phyloP scores from a whole-genome alignment of 1,140 invertebrate genomes.

The Olivierus martensii region DNA sequence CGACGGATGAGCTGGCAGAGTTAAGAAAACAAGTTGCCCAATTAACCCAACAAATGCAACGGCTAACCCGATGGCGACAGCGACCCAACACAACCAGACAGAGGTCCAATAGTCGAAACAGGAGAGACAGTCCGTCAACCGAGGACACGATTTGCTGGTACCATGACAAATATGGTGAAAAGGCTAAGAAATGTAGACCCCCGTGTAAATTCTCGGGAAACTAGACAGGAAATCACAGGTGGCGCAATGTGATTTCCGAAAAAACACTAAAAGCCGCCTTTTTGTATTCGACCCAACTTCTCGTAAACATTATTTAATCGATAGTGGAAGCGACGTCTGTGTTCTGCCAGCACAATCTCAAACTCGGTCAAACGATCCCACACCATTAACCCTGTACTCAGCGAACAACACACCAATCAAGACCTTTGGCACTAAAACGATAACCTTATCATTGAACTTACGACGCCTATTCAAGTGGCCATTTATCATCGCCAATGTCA shows the following conservation, averaged over 20 bases:
- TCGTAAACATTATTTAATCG: background rate
- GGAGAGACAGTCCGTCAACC: too few relatives aligned
- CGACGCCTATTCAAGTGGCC: background rate
- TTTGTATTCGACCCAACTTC: background rate
- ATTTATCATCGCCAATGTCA: slow-evolving; percentile 8
- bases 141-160: too few relatives aligned
- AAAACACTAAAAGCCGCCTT: background rate
- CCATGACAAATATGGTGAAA: too few relatives aligned
- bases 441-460: slow-evolving; percentile 3
- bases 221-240: background rate
- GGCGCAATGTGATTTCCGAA: slow-evolving; percentile 5
- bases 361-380: too few relatives aligned
- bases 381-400: background rate
- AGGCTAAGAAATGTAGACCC: too few relatives aligned
- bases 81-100: too few relatives aligned
- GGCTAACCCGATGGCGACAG: too few relatives aligned
- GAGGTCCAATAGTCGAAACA: too few relatives aligned
- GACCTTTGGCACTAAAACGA: slow-evolving; percentile 4
- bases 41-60: too few relatives aligned
- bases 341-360: background rate
- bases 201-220: background rate
- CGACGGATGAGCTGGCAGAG: too few relatives aligned
- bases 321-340: background rate
- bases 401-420: slow-evolving; percentile 11
- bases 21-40: too few relatives aligned